Evolutionary conservation across 2,113 vertebrate genomes (phyloP).

Genomic region (Xenopus laevis): DNA sequence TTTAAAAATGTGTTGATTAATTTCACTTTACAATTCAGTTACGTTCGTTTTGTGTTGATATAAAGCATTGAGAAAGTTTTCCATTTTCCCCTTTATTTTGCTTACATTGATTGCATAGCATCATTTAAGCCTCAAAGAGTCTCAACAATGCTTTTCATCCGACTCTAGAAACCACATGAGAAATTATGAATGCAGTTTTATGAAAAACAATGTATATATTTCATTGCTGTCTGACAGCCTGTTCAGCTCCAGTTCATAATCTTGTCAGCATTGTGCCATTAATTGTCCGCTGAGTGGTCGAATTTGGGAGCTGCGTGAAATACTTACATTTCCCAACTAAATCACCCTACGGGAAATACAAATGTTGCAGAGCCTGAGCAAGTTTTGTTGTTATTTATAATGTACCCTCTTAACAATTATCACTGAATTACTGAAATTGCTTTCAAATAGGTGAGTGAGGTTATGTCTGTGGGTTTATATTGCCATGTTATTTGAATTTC

Average conservation of each 20-base stretch:
- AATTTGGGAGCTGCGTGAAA: constrained; percentile 15
- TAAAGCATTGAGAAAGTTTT: background rate
- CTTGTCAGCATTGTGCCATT: constrained; percentile 35
- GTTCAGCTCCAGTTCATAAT: constrained; percentile 24
- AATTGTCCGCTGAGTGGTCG: constrained; percentile 16
- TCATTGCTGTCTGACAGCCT: constrained; percentile 28
- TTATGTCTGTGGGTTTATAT: constrained; percentile 74
- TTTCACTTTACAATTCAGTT: background rate
- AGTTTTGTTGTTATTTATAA: background rate
- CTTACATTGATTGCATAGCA: background rate
- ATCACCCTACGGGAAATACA: background rate
- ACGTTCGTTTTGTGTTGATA: background rate
- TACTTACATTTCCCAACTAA: background rate
- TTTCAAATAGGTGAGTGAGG: constrained; percentile 54
- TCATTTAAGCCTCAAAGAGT: background rate
- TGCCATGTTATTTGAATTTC: constrained; percentile 98
- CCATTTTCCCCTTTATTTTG: background rate
- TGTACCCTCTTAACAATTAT: background rate
- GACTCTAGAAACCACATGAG: background rate
- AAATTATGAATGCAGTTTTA: constrained; percentile 7
- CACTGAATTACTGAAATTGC: constrained; percentile 30
- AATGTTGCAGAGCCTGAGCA: constrained; percentile 2
- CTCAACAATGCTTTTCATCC: constrained; percentile 4
- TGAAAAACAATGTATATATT: constrained; percentile 23
- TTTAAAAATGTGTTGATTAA: background rate